A percentile compares a stretch with the other conserved stretches of the same genome.
phyloP scores from a whole-genome alignment of 2,113 vertebrate genomes.

The Aix galericulata region DNA sequence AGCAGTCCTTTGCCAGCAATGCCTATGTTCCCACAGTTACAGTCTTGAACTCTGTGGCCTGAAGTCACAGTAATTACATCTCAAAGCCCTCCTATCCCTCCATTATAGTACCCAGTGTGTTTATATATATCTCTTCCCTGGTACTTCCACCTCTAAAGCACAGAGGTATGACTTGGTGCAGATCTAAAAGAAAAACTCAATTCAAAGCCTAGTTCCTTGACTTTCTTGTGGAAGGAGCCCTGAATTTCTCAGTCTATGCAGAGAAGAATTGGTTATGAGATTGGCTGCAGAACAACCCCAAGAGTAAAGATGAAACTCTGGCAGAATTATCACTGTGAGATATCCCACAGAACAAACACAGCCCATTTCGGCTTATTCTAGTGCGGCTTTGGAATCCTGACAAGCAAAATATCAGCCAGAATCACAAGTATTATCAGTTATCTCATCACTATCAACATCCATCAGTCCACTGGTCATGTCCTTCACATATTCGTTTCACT shows the following conservation, averaged over 20 bases:
- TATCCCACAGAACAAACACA: not conserved
- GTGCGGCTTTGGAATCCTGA: not conserved
- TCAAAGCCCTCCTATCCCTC: not conserved
- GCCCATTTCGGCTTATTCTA: conserved; percentile 10
- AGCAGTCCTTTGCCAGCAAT: not conserved
- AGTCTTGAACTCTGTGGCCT: not conserved
- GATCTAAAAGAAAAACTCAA: not conserved
- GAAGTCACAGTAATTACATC: not conserved
- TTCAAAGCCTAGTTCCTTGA: not conserved
- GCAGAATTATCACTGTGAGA: not conserved
- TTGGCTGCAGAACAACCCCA: not conserved
- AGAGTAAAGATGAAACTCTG: not conserved
- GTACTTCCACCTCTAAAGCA: not conserved
- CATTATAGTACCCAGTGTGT: not conserved
- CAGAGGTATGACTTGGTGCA: not conserved
- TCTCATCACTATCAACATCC: not conserved
- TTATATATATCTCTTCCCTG: not conserved
- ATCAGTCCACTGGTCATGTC: not conserved
- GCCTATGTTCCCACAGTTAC: not conserved
- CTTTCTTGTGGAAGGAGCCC: not conserved
- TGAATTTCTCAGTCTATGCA: not conserved
- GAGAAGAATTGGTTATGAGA: not conserved
- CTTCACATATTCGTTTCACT: not conserved
- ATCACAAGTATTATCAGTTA: not conserved
- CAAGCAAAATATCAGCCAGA: conserved; percentile 4